Base-by-base conservation (phyloP, 2,113 vertebrate genomes). In the Sceloporus tristichus region DNA sequence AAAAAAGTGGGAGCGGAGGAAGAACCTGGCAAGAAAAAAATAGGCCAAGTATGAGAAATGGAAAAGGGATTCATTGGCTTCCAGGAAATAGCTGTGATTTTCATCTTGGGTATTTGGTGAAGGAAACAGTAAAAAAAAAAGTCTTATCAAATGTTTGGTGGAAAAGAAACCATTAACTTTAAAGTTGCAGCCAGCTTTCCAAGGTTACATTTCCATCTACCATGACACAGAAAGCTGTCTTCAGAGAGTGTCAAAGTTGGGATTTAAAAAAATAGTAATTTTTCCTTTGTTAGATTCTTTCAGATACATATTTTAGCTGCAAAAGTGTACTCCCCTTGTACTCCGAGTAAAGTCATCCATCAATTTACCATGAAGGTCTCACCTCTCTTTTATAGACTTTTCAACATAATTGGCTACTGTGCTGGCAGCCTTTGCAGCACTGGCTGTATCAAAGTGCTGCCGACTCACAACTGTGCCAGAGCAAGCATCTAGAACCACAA, bases 381-480 rank as follows among this genome's bases (percentile, higher is more conserved):
- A 96, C 95, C 95, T 95, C 48, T 93, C 92, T 88, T 93, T 91
- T 88, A 94, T 80, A 82, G 88, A 80, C 53, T 79, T 86, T 78
- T 95, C 93, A 84, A 93, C 78, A 77, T 93, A 95, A 87, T 87
- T 88, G 74, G 88, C 56, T 42, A 89, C 29, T 80, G 90, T 86
- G 62, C 1, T 59, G 83, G 90, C 92, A 86, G 85, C 0, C 0
- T 90, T 87, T 85, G 76, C 82, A 81, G 74, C 88, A 54, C 59
- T 85, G 56, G 56, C 68, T 71, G 76, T 88, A 87, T 90, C 93
- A 85, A 94, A 95, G 84, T 93, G 85, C 73, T 48, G 8, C 80
- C 92, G 94, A 40, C 92, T 90, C 86, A 92, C 0, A 0, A 92
- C 79, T 38, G 87, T 80, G 88, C 87, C 88, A 29, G 95, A 92